Percentiles rank a stretch among this genome's conserved stretches.
These are phyloP conservation scores for Solenodon paradoxus DNA, from an alignment of 2,113 vertebrate genomes.

Conservation along the genomic window DNA sequence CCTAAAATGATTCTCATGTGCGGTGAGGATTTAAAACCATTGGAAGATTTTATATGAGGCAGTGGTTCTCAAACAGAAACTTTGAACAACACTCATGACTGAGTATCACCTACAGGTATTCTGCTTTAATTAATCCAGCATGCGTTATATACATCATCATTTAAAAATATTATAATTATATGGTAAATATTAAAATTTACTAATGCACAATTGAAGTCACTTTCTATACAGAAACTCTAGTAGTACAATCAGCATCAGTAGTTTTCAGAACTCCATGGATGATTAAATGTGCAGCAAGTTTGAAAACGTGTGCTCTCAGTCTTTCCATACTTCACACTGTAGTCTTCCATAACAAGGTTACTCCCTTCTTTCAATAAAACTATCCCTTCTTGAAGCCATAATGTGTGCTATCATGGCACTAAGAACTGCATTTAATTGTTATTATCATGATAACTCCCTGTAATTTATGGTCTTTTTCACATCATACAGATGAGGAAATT, in stretches of 20 bases:
- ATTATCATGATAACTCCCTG: background rate
- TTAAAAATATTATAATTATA: background rate
- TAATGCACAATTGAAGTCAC: background rate
- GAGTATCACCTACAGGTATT: background rate
- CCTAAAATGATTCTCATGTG: background rate
- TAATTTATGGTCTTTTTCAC: background rate
- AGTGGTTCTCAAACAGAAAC: background rate
- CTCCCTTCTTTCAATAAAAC: background rate
- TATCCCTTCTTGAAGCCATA: background rate
- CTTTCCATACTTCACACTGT: background rate
- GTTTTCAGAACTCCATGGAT: background rate
- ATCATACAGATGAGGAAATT: background rate
- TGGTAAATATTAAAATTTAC: background rate
- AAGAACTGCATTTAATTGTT: background rate
- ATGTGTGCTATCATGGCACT: background rate
- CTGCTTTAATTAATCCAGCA: background rate
- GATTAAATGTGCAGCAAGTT: background rate
- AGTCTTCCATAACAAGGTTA: background rate
- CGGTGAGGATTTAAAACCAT: background rate
- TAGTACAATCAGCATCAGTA: background rate
- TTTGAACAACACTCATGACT: background rate
- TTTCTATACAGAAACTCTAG: background rate
- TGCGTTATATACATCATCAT: background rate
- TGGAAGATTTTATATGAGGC: background rate
- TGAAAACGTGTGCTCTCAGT: background rate